Conservation (phyloP, 2,888 invertebrate genomes). For the Drosophila melanocephala region DNA sequence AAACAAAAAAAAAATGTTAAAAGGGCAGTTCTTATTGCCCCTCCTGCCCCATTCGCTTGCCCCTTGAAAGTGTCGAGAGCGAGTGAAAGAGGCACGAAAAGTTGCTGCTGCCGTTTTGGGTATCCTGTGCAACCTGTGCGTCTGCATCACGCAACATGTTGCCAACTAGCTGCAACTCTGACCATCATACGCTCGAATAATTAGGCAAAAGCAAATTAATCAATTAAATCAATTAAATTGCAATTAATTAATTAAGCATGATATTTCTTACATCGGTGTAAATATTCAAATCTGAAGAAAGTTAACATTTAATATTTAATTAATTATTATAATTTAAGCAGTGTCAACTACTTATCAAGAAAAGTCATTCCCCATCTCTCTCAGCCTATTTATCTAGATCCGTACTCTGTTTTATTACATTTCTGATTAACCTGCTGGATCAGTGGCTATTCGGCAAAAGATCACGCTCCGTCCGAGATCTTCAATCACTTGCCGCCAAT, state of each 20-base stretch:
- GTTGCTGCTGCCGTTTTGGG: constrained; percentile 2
- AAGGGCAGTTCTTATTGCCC: constrained; percentile 11
- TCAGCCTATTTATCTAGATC: background rate
- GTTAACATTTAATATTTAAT: background rate
- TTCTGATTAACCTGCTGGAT: background rate
- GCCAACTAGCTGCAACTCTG: background rate
- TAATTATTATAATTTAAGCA: background rate
- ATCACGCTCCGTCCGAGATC: background rate
- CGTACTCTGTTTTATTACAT: background rate
- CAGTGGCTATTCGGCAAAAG: background rate
- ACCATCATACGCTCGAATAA: background rate
- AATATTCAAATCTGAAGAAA: too few relatives aligned
- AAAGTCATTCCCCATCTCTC: background rate
- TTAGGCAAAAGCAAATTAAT: background rate
- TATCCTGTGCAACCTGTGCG: constrained; percentile 26
- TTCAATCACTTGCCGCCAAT: constrained; percentile 2
- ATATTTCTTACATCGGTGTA: too few relatives aligned
- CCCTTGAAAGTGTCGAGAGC: background rate
- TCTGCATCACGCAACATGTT: constrained; percentile 36
- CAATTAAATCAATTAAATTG: background rate
- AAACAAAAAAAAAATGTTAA: constrained; percentile 1
- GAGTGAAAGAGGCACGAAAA: background rate
- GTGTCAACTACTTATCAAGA: background rate
- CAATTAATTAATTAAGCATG: background rate
- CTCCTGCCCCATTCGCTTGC: background rate